Conservation (phyloP, 2,797 vertebrate species). For the Hephaestus fuliginosus region DNA sequence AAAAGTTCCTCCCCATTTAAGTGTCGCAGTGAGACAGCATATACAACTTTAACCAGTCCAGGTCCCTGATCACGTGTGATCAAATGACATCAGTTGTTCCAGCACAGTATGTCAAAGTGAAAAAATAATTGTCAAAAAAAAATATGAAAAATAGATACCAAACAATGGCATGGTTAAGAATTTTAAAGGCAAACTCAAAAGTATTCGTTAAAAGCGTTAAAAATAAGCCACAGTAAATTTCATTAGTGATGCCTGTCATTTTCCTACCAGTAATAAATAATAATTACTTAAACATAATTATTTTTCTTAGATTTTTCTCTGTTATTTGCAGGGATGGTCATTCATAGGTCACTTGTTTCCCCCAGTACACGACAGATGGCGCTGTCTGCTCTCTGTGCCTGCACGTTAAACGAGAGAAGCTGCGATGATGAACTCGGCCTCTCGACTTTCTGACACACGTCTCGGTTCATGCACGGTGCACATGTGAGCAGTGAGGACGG, state of each 20-base stretch:
- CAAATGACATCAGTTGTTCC: too few relatives aligned
- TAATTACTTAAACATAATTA: too few relatives aligned
- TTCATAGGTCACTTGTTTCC: slow-evolving; percentile 17
- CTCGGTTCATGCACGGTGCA: not conserved
- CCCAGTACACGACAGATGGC: slow-evolving; percentile 65
- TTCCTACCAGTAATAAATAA: not conserved
- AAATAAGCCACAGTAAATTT: not conserved
- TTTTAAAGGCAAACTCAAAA: too few relatives aligned
- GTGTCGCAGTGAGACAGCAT: not conserved
- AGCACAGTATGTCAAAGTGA: too few relatives aligned
- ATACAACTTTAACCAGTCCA: not conserved
- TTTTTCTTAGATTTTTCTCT: too few relatives aligned
- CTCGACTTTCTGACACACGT: not conserved
- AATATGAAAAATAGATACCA: too few relatives aligned
- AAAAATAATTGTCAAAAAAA: too few relatives aligned
- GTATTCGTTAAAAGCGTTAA: not conserved
- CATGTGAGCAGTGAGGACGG: not conserved
- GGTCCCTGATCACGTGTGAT: too few relatives aligned
- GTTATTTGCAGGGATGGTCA: not conserved
- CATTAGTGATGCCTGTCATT: not conserved
- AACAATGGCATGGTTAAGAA: too few relatives aligned
- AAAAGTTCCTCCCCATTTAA: not conserved
- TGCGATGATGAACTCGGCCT: not conserved
- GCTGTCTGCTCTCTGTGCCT: slow-evolving; percentile 28
- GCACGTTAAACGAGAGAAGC: not conserved